A percentile compares a stretch with the other conserved stretches of the same genome.
Conservation (phyloP, 2,888 invertebrate species). For the Xanthorhoe spadicearia region DNA sequence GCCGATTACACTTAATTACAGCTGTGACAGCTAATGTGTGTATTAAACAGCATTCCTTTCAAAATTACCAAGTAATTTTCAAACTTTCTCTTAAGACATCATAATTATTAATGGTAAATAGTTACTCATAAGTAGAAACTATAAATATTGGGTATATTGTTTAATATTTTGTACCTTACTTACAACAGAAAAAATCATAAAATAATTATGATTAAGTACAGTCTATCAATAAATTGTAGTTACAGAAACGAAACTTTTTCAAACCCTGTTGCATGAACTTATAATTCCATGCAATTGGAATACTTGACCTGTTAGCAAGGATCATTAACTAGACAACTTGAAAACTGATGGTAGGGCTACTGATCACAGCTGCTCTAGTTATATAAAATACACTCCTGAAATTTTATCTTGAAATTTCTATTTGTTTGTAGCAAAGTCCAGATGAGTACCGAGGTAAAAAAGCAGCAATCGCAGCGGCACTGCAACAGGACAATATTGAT, state of each 20-base stretch:
- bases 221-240: too few relatives aligned
- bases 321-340: too few relatives aligned
- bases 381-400: neutral
- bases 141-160: too few relatives aligned
- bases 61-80: neutral
- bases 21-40: neutral
- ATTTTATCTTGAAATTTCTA: neutral
- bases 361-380: neutral
- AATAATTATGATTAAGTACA: too few relatives aligned
- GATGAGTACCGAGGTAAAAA: conserved; percentile 73
- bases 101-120: neutral
- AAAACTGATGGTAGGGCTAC: too few relatives aligned
- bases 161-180: too few relatives aligned
- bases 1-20: neutral
- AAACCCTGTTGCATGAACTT: too few relatives aligned
- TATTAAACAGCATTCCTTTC: neutral
- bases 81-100: neutral
- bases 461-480: conserved; percentile 76
- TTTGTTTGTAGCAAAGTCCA: conserved; percentile 39
- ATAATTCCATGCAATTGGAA: too few relatives aligned
- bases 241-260: too few relatives aligned
- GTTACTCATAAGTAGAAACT: too few relatives aligned
- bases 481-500: conserved; percentile 58
- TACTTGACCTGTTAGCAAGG: too few relatives aligned
- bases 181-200: too few relatives aligned